phyloP scores from a whole-genome alignment of 2,888 invertebrate genomes.

The Folsomia candida region DNA sequence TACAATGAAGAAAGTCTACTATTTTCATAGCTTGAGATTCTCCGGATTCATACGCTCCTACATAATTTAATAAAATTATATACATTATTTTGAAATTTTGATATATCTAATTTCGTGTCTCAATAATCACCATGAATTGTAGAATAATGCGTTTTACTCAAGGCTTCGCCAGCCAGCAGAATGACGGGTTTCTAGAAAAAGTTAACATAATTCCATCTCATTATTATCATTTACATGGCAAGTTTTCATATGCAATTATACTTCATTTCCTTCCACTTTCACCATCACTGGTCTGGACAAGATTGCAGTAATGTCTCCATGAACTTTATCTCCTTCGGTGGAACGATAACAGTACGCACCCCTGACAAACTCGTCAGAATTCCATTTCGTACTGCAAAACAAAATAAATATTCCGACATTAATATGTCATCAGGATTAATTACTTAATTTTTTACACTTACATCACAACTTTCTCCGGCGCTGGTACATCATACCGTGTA shows the following conservation, averaged over 20 bases:
- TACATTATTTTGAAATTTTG: no score
- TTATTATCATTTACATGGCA: no score
- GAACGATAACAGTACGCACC: constrained; percentile 64
- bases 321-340: constrained; percentile 56
- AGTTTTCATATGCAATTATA: neutral
- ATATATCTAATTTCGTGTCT: no score
- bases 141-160: constrained; percentile 62
- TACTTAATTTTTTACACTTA: constrained; percentile 50
- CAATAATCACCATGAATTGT: constrained; percentile 71
- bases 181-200: constrained; percentile 56
- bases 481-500: constrained; percentile 57
- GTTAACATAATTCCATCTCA: neutral
- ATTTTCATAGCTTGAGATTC: constrained; percentile 58
- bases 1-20: constrained; percentile 52
- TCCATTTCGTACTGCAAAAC: constrained; percentile 61
- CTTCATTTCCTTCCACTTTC: neutral
- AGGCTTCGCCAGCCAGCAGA: constrained; percentile 66
- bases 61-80: no score
- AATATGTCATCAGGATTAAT: no score
- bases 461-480: constrained; percentile 57
- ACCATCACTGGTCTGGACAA: constrained; percentile 56
- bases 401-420: no score
- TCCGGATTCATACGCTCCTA: constrained; percentile 64
- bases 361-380: constrained; percentile 59
- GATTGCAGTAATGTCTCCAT: constrained; percentile 54